Evolutionary conservation across 1,140 invertebrate genomes (phyloP).

Genomic region (Notospermus geniculatus): DNA sequence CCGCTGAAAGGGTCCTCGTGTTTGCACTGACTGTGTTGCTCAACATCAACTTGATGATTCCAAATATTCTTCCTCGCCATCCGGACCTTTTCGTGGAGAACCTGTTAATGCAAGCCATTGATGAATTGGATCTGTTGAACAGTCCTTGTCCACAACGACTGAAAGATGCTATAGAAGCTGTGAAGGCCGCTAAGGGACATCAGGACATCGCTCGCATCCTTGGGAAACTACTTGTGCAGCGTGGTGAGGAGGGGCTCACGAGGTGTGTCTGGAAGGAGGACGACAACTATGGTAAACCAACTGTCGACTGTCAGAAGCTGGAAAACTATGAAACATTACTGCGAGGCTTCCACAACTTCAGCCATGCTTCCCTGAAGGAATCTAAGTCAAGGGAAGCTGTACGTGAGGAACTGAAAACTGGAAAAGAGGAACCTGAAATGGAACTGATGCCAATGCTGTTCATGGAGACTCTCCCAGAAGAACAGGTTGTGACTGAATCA

Average conservation of each 20-base stretch:
- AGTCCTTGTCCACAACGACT: not conserved
- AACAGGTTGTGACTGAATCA: not conserved
- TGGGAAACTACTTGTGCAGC: constrained; percentile 17
- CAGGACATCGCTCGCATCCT: constrained; percentile 23
- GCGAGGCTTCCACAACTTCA: not conserved
- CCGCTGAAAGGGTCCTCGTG: constrained; percentile 32
- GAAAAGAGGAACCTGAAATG: not conserved
- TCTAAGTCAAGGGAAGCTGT: not conserved
- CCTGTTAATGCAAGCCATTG: not conserved
- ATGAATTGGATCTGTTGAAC: not conserved
- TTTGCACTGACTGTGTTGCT: constrained; percentile 27
- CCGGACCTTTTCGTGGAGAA: not conserved
- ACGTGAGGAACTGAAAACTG: not conserved
- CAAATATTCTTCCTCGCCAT: not conserved
- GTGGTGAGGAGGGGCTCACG: constrained; percentile 14
- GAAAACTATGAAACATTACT: not conserved
- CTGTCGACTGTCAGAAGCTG: not conserved
- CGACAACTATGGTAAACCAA: not conserved
- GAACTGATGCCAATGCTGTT: not conserved
- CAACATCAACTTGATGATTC: constrained; percentile 29
- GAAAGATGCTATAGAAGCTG: constrained; percentile 8
- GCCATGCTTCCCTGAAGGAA: not conserved
- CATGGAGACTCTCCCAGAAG: not conserved
- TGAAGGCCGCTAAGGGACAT: constrained; percentile 22
- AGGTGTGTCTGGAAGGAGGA: not conserved